A percentile compares a stretch with the other conserved stretches of the same genome.
These are phyloP conservation scores for Horisme vitalbata DNA, from an alignment of 2,888 invertebrate species.

Conservation along the genomic window DNA sequence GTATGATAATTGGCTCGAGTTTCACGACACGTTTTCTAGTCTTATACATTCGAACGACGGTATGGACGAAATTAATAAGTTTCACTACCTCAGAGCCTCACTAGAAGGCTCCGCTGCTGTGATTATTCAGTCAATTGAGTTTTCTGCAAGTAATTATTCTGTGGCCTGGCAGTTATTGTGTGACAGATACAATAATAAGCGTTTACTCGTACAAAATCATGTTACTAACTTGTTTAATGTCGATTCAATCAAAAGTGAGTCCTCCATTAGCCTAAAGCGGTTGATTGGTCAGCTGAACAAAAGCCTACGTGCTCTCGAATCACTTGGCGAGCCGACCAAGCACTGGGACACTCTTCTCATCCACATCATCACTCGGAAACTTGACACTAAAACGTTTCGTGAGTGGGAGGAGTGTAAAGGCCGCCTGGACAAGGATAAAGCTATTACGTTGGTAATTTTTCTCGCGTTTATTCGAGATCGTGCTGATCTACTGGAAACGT, in stretches of 20 bases:
- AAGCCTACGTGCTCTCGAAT: slow-evolving; percentile 30
- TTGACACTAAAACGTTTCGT: slow-evolving; percentile 33
- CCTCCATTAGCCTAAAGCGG: slow-evolving; percentile 24
- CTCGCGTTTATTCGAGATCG: slow-evolving; percentile 12
- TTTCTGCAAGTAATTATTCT: slow-evolving; percentile 28
- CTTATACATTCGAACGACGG: slow-evolving; percentile 33
- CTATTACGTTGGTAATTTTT: neutral
- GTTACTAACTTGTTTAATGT: slow-evolving; percentile 31
- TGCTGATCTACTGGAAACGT: slow-evolving; percentile 35
- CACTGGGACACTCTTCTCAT: slow-evolving; percentile 38
- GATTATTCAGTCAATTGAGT: slow-evolving; percentile 29
- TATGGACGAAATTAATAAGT: slow-evolving; percentile 36
- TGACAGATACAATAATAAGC: slow-evolving; percentile 34
- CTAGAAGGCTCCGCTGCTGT: slow-evolving; percentile 32
- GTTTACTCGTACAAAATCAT: slow-evolving; percentile 30
- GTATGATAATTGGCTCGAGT: slow-evolving; percentile 36
- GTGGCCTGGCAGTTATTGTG: slow-evolving; percentile 34
- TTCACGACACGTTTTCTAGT: slow-evolving; percentile 32
- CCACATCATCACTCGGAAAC: slow-evolving; percentile 33
- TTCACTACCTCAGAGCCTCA: slow-evolving; percentile 35
- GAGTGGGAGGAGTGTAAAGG: slow-evolving; percentile 37
- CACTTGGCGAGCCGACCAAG: slow-evolving; percentile 29
- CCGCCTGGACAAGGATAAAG: slow-evolving; percentile 4
- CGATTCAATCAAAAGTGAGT: slow-evolving; percentile 28
- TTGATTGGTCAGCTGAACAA: slow-evolving; percentile 33